Conservation (phyloP, 2,888 invertebrate genomes). For the Hypercompe scribonia region DNA sequence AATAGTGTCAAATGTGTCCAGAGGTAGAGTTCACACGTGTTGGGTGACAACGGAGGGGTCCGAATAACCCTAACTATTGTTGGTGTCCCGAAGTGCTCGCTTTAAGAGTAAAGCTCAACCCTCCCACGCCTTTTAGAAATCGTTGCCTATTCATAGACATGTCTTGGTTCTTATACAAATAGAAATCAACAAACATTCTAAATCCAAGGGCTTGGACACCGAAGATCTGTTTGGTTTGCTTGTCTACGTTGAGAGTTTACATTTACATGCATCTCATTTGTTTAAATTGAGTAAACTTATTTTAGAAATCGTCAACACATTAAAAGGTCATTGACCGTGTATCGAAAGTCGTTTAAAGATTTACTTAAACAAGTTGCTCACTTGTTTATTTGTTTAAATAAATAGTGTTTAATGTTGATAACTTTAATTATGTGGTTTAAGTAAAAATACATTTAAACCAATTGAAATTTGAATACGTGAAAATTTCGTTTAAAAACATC, state of each 20-base stretch:
- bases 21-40: slow-evolving; percentile 83
- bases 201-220: slow-evolving; percentile 70
- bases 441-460: neutral
- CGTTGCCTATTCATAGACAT: slow-evolving; percentile 58
- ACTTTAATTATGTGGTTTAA: neutral
- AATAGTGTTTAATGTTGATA: neutral
- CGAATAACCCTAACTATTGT: slow-evolving; percentile 35
- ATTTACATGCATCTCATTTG: slow-evolving; percentile 56
- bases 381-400: neutral
- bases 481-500: slow-evolving; percentile 25
- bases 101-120: slow-evolving; percentile 23
- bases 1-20: slow-evolving; percentile 59
- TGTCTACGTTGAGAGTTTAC: slow-evolving; percentile 58
- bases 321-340: slow-evolving; percentile 34
- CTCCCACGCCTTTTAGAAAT: slow-evolving; percentile 58
- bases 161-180: slow-evolving; percentile 59
- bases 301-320: slow-evolving; percentile 43
- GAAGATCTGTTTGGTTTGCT: slow-evolving; percentile 63
- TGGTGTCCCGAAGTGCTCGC: slow-evolving; percentile 31
- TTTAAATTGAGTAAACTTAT: slow-evolving; percentile 43
- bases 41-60: slow-evolving; percentile 67
- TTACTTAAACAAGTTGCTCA: neutral
- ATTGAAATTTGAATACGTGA: slow-evolving; percentile 34
- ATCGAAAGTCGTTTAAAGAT: slow-evolving; percentile 1
- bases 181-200: slow-evolving; percentile 69